A percentile compares a stretch with the other conserved stretches of the same genome.
These are phyloP conservation scores for Tauraco hartlaubi DNA, from an alignment of 2,797 vertebrate genomes.

Conservation along the genomic window DNA sequence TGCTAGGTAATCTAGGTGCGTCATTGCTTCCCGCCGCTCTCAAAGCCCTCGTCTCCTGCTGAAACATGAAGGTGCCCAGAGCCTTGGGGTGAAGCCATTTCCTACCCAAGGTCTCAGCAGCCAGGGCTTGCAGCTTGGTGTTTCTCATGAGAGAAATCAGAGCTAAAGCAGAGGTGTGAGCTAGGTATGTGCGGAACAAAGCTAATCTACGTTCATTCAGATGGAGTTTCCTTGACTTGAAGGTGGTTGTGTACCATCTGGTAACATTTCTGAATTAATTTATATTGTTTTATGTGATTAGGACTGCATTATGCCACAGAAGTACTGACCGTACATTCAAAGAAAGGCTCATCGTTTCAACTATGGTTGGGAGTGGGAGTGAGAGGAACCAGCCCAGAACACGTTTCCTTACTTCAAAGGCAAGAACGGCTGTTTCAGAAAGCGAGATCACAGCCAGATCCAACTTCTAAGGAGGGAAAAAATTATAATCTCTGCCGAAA, in stretches of 20 bases:
- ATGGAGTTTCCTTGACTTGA: neutral
- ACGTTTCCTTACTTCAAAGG: slow-evolving; percentile 57
- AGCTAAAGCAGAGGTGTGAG: neutral
- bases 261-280: neutral
- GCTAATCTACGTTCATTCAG: neutral
- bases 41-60: neutral
- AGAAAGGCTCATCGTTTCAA: slow-evolving; percentile 13
- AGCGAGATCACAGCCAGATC: neutral
- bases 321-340: neutral
- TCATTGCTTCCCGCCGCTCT: neutral
- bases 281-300: neutral
- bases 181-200: neutral
- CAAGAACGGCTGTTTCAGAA: slow-evolving; percentile 6
- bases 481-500: neutral
- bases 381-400: neutral
- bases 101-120: neutral
- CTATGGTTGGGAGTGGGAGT: neutral
- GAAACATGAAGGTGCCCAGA: neutral
- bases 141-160: neutral
- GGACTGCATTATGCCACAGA: neutral
- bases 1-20: neutral
- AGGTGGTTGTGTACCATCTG: neutral
- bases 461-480: slow-evolving; percentile 49
- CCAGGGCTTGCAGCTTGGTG: fast-evolving
- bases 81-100: neutral